phyloP scores from a whole-genome alignment of 2,113 vertebrate species.

The Sus scrofa region DNA sequence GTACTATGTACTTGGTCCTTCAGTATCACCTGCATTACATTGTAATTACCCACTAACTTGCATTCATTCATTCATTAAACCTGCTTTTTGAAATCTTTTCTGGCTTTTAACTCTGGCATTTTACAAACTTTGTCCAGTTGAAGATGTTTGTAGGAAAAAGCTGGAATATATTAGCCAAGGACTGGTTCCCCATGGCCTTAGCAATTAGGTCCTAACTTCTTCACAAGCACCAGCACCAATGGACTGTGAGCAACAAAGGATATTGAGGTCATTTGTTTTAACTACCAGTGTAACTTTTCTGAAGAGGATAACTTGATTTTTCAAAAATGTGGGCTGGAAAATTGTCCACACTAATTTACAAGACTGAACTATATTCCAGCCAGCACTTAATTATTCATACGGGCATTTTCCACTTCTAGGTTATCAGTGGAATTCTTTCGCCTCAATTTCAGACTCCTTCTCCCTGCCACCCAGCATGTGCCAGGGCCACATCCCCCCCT shows the following conservation, averaged over 20 bases:
- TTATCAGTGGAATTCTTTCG: slow-evolving; percentile 64
- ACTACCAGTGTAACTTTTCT: not conserved
- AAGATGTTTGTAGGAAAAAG: not conserved
- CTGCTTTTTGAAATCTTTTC: not conserved
- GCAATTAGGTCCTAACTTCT: not conserved
- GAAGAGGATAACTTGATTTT: not conserved
- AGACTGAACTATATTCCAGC: slow-evolving; percentile 46
- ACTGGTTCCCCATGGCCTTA: not conserved
- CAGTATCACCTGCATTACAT: not conserved
- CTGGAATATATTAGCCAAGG: not conserved
- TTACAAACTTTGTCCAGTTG: not conserved
- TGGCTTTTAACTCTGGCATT: not conserved
- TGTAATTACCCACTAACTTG: not conserved
- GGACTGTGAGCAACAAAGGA: not conserved
- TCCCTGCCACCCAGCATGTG: slow-evolving; percentile 71
- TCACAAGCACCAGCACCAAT: not conserved
- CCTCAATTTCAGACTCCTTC: slow-evolving; percentile 21
- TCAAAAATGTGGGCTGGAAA: slow-evolving; percentile 6
- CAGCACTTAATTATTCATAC: slow-evolving; percentile 39
- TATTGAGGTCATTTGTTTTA: not conserved
- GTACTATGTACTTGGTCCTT: not conserved
- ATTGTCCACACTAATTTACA: slow-evolving; percentile 25
- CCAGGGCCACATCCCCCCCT: slow-evolving; percentile 40
- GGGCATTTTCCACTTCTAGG: slow-evolving; percentile 49
- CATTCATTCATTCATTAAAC: not conserved